Conservation (phyloP, 2,797 vertebrate genomes). For the Periophthalmus magnuspinnatus region DNA sequence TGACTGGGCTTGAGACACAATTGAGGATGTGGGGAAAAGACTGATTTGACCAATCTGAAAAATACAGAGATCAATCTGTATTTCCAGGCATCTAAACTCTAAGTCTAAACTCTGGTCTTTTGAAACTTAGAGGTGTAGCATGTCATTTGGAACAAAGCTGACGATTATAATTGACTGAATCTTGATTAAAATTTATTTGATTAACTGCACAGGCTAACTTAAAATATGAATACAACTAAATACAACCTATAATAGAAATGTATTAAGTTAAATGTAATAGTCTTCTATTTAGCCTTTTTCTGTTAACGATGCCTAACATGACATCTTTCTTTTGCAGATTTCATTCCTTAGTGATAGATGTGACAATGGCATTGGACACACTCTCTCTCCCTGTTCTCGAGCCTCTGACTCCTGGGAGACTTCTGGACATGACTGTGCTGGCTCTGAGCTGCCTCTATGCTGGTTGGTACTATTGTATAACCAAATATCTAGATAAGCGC, state of each 20-base stretch:
- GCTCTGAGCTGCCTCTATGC: slow-evolving; percentile 98
- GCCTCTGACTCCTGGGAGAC: slow-evolving; percentile 90
- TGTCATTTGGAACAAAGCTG: too few relatives aligned
- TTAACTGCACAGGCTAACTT: too few relatives aligned
- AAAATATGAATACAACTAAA: too few relatives aligned
- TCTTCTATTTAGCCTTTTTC: background rate
- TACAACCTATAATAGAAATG: background rate
- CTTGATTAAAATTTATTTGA: too few relatives aligned
- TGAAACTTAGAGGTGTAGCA: too few relatives aligned
- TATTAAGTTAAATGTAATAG: background rate
- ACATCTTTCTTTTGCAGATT: slow-evolving; percentile 75
- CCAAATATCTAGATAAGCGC: background rate
- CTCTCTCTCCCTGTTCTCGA: slow-evolving; percentile 95
- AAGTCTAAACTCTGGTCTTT: too few relatives aligned
- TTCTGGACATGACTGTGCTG: slow-evolving; percentile 95
- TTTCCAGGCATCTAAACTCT: too few relatives aligned
- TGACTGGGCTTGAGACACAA: too few relatives aligned
- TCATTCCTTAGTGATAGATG: slow-evolving; percentile 96
- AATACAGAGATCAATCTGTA: too few relatives aligned
- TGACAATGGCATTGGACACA: slow-evolving; percentile 98
- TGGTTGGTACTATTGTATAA: slow-evolving; percentile 72
- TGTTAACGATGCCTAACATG: background rate
- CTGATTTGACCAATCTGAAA: too few relatives aligned
- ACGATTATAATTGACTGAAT: too few relatives aligned
- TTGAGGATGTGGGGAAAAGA: too few relatives aligned